A percentile compares a stretch with the other conserved stretches of the same genome.
Conservation (phyloP, 2,113 vertebrate genomes). For the Cariama cristata region DNA sequence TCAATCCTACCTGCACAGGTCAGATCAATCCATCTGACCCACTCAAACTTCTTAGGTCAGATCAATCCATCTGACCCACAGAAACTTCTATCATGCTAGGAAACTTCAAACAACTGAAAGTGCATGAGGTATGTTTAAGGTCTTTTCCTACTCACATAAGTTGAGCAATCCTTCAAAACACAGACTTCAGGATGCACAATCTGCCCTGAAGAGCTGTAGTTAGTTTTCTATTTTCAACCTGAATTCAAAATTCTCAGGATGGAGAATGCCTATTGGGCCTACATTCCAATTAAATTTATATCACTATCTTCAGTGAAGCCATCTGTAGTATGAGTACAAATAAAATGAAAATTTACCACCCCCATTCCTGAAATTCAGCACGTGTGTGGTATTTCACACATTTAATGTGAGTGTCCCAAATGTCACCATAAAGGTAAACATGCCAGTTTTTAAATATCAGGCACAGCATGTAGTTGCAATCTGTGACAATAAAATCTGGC, state of each 20-base stretch:
- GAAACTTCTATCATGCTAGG: background rate
- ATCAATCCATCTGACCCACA: background rate
- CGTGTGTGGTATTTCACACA: constrained; percentile 15
- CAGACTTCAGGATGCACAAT: background rate
- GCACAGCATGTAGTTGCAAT: background rate
- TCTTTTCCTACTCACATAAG: background rate
- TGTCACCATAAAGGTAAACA: constrained; percentile 15
- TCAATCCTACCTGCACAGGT: too few species aligned
- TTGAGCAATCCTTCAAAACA: constrained; percentile 5
- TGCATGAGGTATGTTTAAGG: background rate
- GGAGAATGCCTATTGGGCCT: background rate
- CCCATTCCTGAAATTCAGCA: background rate
- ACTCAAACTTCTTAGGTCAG: background rate
- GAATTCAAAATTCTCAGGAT: background rate
- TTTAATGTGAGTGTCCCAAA: constrained; percentile 10
- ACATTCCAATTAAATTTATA: background rate
- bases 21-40: background rate
- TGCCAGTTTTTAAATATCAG: constrained; percentile 15
- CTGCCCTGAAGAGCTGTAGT: background rate
- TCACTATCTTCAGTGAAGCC: background rate
- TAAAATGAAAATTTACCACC: constrained; percentile 34
- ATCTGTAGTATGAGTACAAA: constrained; percentile 9
- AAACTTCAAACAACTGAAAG: background rate
- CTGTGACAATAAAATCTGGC: constrained; percentile 2
- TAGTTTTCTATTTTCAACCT: background rate